phyloP scores from a whole-genome alignment of 2,888 invertebrate genomes.

The Archaeoteleia sp. region DNA sequence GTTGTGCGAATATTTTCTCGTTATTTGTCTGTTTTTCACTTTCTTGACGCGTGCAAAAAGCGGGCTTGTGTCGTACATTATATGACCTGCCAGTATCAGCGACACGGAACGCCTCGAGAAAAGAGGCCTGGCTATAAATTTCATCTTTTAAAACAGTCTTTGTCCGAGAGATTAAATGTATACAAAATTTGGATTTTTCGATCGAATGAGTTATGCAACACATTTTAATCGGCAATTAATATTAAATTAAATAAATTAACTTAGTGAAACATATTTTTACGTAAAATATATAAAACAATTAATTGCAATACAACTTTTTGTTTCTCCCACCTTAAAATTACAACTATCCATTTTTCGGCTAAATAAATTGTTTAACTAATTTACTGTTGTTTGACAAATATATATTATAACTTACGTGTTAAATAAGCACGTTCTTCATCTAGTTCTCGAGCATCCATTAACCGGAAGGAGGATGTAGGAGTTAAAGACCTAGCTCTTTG shows the following conservation, averaged over 20 bases:
- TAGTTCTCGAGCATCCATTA: conserved; percentile 30
- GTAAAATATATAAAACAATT: too few species aligned
- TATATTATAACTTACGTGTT: conserved; percentile 75
- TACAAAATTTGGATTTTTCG: background rate
- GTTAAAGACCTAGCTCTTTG: conserved; percentile 86
- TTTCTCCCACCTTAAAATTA: too few species aligned
- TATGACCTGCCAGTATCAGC: background rate
- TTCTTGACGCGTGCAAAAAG: background rate
- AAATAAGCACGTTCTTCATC: conserved; percentile 75
- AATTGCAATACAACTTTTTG: too few species aligned
- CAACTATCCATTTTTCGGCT: background rate
- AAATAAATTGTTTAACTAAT: background rate
- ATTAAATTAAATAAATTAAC: too few species aligned
- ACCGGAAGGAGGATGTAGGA: conserved; percentile 78
- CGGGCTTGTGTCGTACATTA: background rate
- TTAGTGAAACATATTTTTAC: too few species aligned
- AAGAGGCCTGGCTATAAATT: background rate
- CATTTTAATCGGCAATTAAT: too few species aligned
- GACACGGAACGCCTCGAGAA: background rate
- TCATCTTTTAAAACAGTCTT: background rate
- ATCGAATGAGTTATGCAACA: background rate
- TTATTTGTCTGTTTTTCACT: conserved; percentile 4
- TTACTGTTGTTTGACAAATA: too few species aligned
- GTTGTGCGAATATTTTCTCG: conserved; percentile 45
- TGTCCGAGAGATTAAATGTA: background rate